Base-by-base conservation (phyloP, 2,888 invertebrate species). In the Teleiodes luculella region DNA sequence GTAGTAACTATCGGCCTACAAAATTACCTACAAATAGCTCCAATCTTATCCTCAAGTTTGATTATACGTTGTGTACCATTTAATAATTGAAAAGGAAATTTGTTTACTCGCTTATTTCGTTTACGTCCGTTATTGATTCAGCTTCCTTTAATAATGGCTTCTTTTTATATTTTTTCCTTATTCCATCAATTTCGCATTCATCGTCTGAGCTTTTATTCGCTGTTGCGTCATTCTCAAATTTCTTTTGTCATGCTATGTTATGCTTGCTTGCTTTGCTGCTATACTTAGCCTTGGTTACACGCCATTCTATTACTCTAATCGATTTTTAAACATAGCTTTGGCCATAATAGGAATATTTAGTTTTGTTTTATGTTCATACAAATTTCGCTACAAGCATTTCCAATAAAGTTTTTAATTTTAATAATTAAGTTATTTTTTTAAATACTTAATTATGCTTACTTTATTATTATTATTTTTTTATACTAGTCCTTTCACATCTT, bases 151-250 rank as follows among this genome's bases (percentile, higher is more conserved):
- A 37, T 37, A 14, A 37, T 35, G 11, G 35, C 35, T 24, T 13
- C n/a, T 6, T 13, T 46, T 46, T 46, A 20, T n/a, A 24, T 24
- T 46, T 46, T 30, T 14, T 31, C 18, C 46, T 30, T 31, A 10
- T 46, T 31, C 28, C 28, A 28, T 28, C 43, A 28, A 43, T 43
- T 46, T 14, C 1, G 31, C 31, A 46, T 46, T 46, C 31, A 31
- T 1, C 11, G 46, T 8, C n/a, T 7, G 30, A 14, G 46, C 46
- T 46, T 46, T 46, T 7, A 46, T 37, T 37, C 31, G 31, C 14
- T 30, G 14, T 46, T 46, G 31, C 46, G 46, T 46, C 37, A 14
- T 46, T n/a, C 31, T 31, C 31, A 31, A 46, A 46, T 46, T 46
- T 46, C 13, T 30, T 28, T 46, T 46, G 31, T 46, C 46, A 46